A percentile compares a stretch with the other conserved stretches of the same genome.
phyloP scores from a whole-genome alignment of 2,888 invertebrate species.

The Balanococcus diminutus region DNA sequence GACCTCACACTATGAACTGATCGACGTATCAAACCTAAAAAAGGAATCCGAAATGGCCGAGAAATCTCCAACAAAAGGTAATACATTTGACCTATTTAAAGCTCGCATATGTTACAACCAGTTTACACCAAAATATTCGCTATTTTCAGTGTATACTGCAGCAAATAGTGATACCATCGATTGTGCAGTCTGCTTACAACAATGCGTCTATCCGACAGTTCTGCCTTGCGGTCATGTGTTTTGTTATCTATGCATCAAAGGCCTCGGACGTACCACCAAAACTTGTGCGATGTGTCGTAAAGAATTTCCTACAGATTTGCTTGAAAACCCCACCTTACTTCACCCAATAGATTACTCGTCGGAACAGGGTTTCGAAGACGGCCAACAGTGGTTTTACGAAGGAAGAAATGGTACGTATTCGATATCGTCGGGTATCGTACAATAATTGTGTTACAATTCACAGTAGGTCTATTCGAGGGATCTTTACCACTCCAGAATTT shows the following conservation, averaged over 20 bases:
- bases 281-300: slow-evolving; percentile 92
- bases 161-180: slow-evolving; percentile 61
- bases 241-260: slow-evolving; percentile 95
- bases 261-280: slow-evolving; percentile 83
- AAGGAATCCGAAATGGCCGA: neutral
- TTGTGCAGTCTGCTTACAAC: slow-evolving; percentile 91
- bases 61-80: neutral
- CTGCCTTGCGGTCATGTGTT: slow-evolving; percentile 95
- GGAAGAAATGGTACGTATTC: slow-evolving; percentile 84
- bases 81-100: neutral
- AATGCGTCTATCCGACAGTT: slow-evolving; percentile 88
- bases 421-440: too few species aligned
- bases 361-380: slow-evolving; percentile 65
- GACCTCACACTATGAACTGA: neutral
- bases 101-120: neutral
- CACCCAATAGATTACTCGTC: slow-evolving; percentile 63
- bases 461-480: too few species aligned
- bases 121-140: neutral
- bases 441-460: neutral
- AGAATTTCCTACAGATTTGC: slow-evolving; percentile 85
- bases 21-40: neutral
- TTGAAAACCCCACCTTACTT: slow-evolving; percentile 82
- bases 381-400: slow-evolving; percentile 95
- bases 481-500: too few species aligned
- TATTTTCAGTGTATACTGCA: slow-evolving; percentile 30